Conservation (phyloP, 2,797 vertebrate genomes). For the Pteropus rufus region DNA sequence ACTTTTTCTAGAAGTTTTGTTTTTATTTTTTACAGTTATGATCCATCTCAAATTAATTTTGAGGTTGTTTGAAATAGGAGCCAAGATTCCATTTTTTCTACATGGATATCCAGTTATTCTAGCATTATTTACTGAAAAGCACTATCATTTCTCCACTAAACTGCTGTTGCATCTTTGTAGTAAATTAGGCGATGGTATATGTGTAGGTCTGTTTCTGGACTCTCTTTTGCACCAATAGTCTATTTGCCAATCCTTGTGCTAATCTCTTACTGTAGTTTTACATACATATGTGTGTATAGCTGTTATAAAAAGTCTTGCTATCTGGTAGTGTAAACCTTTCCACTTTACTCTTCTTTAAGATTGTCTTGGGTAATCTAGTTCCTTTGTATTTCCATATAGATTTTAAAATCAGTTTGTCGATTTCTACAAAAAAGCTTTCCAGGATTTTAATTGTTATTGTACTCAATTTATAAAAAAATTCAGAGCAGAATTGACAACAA, state of each 20-base stretch:
- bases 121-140: background rate
- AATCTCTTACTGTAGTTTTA: background rate
- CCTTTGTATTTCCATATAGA: background rate
- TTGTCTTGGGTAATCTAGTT: background rate
- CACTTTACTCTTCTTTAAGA: background rate
- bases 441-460: background rate
- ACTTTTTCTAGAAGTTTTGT: background rate
- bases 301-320: background rate
- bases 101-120: background rate
- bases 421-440: background rate
- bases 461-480: background rate
- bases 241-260: background rate
- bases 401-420: background rate
- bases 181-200: background rate
- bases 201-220: background rate
- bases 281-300: too few relatives aligned
- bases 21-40: background rate
- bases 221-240: background rate
- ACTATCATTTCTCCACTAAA: background rate
- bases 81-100: background rate
- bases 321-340: background rate
- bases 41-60: background rate
- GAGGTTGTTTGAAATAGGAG: background rate
- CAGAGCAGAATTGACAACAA: background rate
- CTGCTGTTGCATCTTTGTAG: background rate